These are phyloP conservation scores for Oeneis ivallda DNA, from an alignment of 2,888 invertebrate species.

Conservation along the genomic window DNA sequence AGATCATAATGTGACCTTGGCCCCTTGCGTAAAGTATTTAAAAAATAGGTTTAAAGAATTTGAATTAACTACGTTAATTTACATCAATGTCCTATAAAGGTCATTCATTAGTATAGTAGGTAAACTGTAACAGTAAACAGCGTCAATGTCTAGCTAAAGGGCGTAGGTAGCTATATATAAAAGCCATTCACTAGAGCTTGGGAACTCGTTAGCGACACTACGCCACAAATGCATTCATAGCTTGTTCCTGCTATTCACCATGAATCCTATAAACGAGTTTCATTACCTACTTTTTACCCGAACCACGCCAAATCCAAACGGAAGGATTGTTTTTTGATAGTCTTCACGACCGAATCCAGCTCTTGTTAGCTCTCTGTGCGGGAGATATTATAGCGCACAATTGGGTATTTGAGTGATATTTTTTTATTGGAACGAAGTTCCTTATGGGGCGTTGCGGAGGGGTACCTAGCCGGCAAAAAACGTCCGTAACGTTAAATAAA, in stretches of 20 bases:
- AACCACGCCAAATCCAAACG: too few relatives aligned
- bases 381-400: too few relatives aligned
- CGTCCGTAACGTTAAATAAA: too few relatives aligned
- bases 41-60: too few relatives aligned
- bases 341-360: too few relatives aligned
- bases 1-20: conserved; percentile 47
- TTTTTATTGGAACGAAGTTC: too few relatives aligned
- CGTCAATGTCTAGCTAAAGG: conserved; percentile 16
- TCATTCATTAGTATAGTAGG: not conserved
- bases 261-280: conserved; percentile 3
- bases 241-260: conserved; percentile 15
- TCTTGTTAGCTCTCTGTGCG: too few relatives aligned
- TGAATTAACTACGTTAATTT: not conserved
- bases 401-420: too few relatives aligned
- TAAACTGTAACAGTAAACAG: conserved; percentile 11
- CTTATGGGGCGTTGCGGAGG: too few relatives aligned
- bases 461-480: too few relatives aligned
- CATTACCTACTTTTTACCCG: conserved; percentile 1
- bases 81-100: not conserved
- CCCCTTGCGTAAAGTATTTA: too few relatives aligned
- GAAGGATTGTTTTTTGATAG: too few relatives aligned
- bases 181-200: conserved; percentile 21
- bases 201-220: conserved; percentile 22
- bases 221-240: conserved; percentile 22
- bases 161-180: not conserved